Percentiles rank a stretch among this genome's conserved stretches.
Evolutionary conservation across 2,888 invertebrate genomes (phyloP).

Genomic region (Thysanoteuthis rhombus): DNA sequence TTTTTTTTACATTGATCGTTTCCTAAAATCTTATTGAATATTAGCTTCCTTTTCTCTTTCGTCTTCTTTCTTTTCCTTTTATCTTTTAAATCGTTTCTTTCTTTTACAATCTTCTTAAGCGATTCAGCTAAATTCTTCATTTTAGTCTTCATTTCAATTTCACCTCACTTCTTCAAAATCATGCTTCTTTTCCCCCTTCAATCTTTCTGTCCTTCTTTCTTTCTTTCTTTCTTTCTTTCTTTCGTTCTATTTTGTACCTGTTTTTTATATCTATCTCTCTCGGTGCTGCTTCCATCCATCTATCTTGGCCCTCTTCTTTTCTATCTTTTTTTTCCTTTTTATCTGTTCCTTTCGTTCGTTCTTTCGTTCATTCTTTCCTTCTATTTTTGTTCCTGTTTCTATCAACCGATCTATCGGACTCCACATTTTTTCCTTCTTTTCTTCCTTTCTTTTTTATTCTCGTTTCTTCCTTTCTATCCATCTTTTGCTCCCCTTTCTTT

Average conservation of each 20-base stretch:
- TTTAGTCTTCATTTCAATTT: too few relatives aligned
- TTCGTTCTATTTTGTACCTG: neutral
- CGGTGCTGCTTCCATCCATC: neutral
- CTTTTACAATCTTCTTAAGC: too few relatives aligned
- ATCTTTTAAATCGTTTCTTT: too few relatives aligned
- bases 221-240: neutral
- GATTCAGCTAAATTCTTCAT: too few relatives aligned
- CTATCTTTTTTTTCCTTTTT: neutral
- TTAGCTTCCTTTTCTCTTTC: neutral
- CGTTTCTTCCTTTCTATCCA: too few relatives aligned
- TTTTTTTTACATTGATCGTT: neutral
- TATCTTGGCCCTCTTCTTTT: neutral
- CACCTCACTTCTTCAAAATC: too few relatives aligned
- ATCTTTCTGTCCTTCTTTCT: too few relatives aligned
- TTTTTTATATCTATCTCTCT: neutral
- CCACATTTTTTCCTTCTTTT: neutral
- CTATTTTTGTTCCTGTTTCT: neutral
- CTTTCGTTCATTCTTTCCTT: too few relatives aligned
- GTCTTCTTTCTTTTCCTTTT: neutral
- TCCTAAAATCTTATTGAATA: too few relatives aligned
- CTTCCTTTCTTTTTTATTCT: too few relatives aligned
- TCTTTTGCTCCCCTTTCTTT: too few relatives aligned
- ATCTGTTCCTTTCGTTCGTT: neutral
- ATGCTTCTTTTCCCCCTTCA: neutral
- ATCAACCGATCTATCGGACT: neutral